Evolutionary conservation across 2,797 vertebrate genomes (phyloP).

Genomic region (Rallus crepitans): DNA sequence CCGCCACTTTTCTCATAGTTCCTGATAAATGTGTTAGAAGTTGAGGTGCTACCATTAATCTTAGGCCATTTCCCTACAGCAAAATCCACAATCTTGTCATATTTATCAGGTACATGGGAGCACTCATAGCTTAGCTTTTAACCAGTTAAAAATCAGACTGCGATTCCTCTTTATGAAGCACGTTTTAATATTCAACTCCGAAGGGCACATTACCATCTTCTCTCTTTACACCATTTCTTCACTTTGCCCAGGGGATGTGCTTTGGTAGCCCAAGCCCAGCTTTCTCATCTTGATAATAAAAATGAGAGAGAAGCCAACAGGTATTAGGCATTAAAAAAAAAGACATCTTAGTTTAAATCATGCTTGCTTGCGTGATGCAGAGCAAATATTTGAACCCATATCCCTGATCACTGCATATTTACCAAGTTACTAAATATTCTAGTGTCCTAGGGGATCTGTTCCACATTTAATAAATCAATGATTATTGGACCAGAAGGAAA

Average conservation of each 20-base stretch:
- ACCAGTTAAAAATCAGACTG: background rate
- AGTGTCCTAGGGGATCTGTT: conserved; percentile 44
- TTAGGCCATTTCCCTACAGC: background rate
- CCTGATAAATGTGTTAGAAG: background rate
- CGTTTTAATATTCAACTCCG: background rate
- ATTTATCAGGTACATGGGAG: background rate
- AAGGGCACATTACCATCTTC: background rate
- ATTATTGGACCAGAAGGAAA: conserved; percentile 50
- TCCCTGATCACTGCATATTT: conserved; percentile 35
- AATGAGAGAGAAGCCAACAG: background rate
- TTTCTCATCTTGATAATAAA: background rate
- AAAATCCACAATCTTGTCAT: background rate
- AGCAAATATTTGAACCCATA: conserved; percentile 6
- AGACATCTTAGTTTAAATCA: background rate
- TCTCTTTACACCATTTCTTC: background rate
- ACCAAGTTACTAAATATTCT: conserved; percentile 50
- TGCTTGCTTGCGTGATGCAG: background rate
- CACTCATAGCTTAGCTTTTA: background rate
- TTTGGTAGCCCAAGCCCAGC: background rate
- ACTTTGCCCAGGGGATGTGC: background rate
- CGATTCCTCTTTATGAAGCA: background rate
- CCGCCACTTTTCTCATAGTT: background rate
- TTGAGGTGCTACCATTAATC: background rate
- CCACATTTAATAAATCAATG: conserved; percentile 49
- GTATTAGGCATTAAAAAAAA: background rate